These are phyloP conservation scores for Tribolium castaneum DNA, from an alignment of 1,140 invertebrate species.

Conservation along the genomic window DNA sequence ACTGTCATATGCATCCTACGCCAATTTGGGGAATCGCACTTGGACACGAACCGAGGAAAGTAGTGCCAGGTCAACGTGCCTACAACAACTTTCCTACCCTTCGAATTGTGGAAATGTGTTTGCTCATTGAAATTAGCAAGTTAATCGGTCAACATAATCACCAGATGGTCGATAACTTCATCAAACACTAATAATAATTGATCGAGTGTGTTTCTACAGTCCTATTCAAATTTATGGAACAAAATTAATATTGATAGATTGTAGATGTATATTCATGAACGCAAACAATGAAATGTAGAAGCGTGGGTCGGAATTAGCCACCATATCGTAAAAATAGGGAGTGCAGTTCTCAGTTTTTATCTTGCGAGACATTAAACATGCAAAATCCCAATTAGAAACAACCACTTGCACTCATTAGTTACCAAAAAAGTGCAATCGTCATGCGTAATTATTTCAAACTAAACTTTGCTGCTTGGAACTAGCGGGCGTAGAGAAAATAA, in stretches of 20 bases:
- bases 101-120: not conserved
- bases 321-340: too few species aligned
- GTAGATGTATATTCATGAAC: not conserved
- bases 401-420: too few species aligned
- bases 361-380: too few species aligned
- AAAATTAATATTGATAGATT: slow-evolving; percentile 32
- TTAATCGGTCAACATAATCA: slow-evolving; percentile 6
- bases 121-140: slow-evolving; percentile 12
- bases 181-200: slow-evolving; percentile 26
- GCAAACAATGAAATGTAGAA: not conserved
- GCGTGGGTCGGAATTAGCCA: too few species aligned
- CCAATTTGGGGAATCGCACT: not conserved
- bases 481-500: too few species aligned
- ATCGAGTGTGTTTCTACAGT: slow-evolving; percentile 8
- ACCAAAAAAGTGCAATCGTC: too few species aligned
- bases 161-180: slow-evolving; percentile 29
- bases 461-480: too few species aligned
- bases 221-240: slow-evolving; percentile 14
- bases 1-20: slow-evolving; percentile 3
- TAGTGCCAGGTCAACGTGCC: not conserved
- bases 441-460: too few species aligned
- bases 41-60: not conserved
- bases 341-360: too few species aligned
- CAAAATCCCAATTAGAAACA: too few species aligned
- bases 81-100: not conserved